A percentile compares a stretch with the other conserved stretches of the same genome.
These are phyloP conservation scores for Mallotus villosus DNA, from an alignment of 2,797 vertebrate genomes.

Conservation along the genomic window DNA sequence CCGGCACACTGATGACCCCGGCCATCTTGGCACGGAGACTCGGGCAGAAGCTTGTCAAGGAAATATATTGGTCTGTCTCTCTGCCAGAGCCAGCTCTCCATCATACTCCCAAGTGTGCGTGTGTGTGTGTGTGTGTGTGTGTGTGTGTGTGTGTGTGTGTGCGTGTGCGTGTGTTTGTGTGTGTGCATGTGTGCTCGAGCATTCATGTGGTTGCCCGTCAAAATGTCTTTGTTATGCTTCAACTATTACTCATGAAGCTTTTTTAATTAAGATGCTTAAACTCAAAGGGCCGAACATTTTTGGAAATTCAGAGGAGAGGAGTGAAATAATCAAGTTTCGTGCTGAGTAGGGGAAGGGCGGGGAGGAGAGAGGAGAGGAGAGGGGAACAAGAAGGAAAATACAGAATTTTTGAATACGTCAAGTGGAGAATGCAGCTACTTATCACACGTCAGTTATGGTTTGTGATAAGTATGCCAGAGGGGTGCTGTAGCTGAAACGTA, in stretches of 20 bases:
- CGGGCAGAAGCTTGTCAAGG: constrained; percentile 15
- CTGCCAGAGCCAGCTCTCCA: constrained; percentile 25
- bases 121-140: neutral
- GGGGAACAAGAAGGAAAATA: constrained; percentile 20
- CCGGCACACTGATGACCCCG: constrained; percentile 26
- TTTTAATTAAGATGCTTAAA: constrained; percentile 26
- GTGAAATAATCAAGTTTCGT: neutral
- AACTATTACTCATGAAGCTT: neutral
- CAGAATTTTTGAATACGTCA: constrained; percentile 40
- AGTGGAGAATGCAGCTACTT: constrained; percentile 46
- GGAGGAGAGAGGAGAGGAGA: constrained; percentile 5
- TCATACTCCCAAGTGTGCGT: constrained; percentile 1
- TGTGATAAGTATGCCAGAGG: constrained; percentile 35
- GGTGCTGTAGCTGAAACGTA: constrained; percentile 9
- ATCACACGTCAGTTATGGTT: constrained; percentile 47
- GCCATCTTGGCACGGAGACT: constrained; percentile 18
- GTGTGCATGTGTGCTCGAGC: neutral
- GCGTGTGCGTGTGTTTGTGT: neutral
- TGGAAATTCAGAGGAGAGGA: neutral
- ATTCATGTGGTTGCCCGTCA: neutral
- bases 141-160: constrained; percentile 21
- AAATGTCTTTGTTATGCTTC: constrained; percentile 1
- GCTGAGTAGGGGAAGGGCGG: neutral
- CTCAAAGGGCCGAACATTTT: constrained; percentile 8
- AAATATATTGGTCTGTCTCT: constrained; percentile 33